These are phyloP conservation scores for Platorchestia sp. DNA, from an alignment of 1,140 invertebrate genomes.

Conservation along the genomic window DNA sequence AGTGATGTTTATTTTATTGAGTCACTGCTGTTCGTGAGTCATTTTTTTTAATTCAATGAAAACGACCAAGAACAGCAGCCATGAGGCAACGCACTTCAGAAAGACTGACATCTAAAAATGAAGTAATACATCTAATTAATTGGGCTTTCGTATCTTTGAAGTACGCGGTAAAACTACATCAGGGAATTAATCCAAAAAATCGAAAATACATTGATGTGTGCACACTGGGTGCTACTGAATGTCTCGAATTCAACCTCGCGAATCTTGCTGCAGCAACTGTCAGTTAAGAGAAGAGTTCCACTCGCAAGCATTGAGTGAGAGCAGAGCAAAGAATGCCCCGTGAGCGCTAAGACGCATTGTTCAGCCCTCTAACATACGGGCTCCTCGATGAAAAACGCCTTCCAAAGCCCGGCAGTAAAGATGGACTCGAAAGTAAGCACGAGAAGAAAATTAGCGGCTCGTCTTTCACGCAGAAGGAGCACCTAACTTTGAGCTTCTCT, in stretches of 20 bases:
- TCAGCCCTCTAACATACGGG: neutral
- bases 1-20: neutral
- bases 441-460: neutral
- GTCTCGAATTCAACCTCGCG: neutral
- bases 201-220: neutral
- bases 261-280: neutral
- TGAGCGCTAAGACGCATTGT: neutral
- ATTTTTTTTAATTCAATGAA: neutral
- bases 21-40: neutral
- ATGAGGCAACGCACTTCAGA: neutral
- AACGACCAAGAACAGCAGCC: neutral
- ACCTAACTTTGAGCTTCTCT: neutral
- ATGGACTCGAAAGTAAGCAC: neutral
- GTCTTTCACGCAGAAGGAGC: neutral
- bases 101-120: neutral
- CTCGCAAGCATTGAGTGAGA: neutral
- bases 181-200: no score
- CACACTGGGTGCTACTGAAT: neutral
- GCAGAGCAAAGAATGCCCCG: neutral
- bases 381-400: neutral
- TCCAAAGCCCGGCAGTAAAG: neutral
- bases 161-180: neutral
- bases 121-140: neutral
- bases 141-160: neutral
- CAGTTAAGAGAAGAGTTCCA: neutral